Base-by-base conservation (phyloP, 2,797 vertebrate species). In the Paedocypris micromegethes region DNA sequence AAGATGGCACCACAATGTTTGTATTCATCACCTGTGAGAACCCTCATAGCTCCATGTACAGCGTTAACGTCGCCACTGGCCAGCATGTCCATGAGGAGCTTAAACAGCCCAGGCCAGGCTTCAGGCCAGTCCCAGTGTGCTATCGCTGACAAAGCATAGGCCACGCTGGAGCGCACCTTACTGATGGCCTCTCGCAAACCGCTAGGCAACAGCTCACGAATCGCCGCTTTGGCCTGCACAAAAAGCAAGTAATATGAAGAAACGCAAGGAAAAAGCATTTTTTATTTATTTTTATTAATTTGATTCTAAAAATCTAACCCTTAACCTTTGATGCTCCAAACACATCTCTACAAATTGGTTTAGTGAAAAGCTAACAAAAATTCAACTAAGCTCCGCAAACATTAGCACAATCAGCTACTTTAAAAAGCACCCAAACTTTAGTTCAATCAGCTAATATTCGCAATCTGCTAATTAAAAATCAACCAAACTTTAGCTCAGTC, bases 121-220 rank as follows among this genome's bases (percentile, higher is more conserved):
- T 99, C 97, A 0, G 97, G 97, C 97, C 97, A 99, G 84, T 99
- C 97, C 97, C 97, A 98, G 78, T 99, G 96, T 9, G 96, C 97
- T 8, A 99, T 95, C 59, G 96, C 97, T 0, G 97, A 99, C 59
- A 99, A 91, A 0, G 97, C 97, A 42, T 99, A 99, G 0, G 97
- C 97, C 1, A 98, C 96, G 1, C 96, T 99, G 1, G 97, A 98
- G 72, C 97, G 96, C 46, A 99, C 97, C 83, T 98, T 98, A 85
- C 97, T 98, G 81, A 99, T 98, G 0, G 94, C 92, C 74, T 99
- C 96, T 37, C 94, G 87, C 81, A 99, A 85, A 9, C 96, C 94
- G 0, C 75, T 88, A 2, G 97, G 97, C 52, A 99, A 85, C 53
- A 99, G 88, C 82, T 92, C 92, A 74, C 97, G 87, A 75, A 99